Evolutionary conservation across 2,797 vertebrate genomes (phyloP).

Genomic region (Buceros bicornis): DNA sequence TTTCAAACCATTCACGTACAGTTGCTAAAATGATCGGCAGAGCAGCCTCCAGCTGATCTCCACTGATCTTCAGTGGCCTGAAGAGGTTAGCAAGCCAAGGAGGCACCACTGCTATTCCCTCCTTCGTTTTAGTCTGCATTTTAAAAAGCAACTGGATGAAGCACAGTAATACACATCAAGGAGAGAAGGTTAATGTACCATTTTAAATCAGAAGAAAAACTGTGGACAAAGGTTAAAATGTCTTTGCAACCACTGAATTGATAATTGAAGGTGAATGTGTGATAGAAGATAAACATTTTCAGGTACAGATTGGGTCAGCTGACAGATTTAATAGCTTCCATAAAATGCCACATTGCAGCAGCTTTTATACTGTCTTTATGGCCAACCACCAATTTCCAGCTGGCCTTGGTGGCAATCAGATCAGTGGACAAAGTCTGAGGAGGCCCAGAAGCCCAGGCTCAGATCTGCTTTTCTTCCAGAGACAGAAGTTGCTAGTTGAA

Average conservation of each 20-base stretch:
- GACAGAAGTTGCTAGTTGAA: not conserved
- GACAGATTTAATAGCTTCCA: constrained; percentile 8
- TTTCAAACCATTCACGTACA: not conserved
- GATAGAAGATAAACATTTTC: constrained; percentile 17
- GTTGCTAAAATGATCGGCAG: not conserved
- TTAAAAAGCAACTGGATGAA: not conserved
- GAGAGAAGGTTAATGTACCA: not conserved
- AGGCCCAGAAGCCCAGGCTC: not conserved
- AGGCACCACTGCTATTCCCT: not conserved
- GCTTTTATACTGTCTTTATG: constrained; percentile 12
- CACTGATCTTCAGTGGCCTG: not conserved
- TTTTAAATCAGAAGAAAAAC: not conserved
- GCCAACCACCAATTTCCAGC: not conserved
- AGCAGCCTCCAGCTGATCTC: not conserved
- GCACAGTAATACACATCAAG: not conserved
- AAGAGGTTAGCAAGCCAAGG: not conserved
- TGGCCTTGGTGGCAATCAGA: not conserved
- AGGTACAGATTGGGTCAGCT: not conserved
- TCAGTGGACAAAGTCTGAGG: not conserved
- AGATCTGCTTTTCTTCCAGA: not conserved
- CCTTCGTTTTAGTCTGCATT: not conserved
- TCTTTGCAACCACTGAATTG: not conserved
- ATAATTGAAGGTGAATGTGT: constrained; percentile 3
- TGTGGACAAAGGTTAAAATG: not conserved
- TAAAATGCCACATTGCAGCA: constrained; percentile 30